Percentiles rank a stretch among this genome's conserved stretches.
These are phyloP conservation scores for Miichthys miiuy DNA, from an alignment of 2,797 vertebrate genomes.

Conservation along the genomic window DNA sequence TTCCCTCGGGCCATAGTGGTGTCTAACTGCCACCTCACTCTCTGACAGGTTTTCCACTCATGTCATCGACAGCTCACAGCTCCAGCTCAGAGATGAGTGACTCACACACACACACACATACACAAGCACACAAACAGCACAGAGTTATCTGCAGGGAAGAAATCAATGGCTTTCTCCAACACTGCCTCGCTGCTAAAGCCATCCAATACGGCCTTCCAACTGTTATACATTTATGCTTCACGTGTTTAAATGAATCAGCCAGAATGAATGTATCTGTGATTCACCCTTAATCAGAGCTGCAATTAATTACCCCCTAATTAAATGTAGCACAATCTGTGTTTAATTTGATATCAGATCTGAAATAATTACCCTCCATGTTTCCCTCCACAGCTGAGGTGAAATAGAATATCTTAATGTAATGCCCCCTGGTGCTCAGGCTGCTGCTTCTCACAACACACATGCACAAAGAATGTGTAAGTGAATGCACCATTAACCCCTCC, in stretches of 20 bases:
- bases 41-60: conserved; percentile 65
- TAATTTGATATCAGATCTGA: conserved; percentile 63
- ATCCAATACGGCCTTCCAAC: conserved; percentile 18
- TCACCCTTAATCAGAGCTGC: conserved; percentile 50
- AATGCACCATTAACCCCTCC: not conserved
- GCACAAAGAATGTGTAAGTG: conserved; percentile 2
- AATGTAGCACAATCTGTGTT: conserved; percentile 57
- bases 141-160: conserved; percentile 46
- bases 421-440: conserved; percentile 17
- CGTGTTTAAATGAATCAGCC: conserved; percentile 36
- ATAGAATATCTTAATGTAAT: conserved; percentile 47
- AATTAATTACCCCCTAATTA: conserved; percentile 66
- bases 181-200: conserved; percentile 24
- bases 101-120: conserved; percentile 26
- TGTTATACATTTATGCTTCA: conserved; percentile 17
- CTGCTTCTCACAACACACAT: not conserved
- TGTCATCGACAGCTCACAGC: conserved; percentile 63
- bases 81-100: conserved; percentile 42
- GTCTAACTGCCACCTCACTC: conserved; percentile 62
- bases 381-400: conserved; percentile 42
- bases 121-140: conserved; percentile 21
- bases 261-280: conserved; percentile 42
- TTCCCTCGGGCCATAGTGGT: conserved; percentile 41
- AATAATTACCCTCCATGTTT: conserved; percentile 56
- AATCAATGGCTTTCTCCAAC: conserved; percentile 63